Base-by-base conservation (phyloP, 2,797 vertebrate genomes). In the Scolopax rusticola region DNA sequence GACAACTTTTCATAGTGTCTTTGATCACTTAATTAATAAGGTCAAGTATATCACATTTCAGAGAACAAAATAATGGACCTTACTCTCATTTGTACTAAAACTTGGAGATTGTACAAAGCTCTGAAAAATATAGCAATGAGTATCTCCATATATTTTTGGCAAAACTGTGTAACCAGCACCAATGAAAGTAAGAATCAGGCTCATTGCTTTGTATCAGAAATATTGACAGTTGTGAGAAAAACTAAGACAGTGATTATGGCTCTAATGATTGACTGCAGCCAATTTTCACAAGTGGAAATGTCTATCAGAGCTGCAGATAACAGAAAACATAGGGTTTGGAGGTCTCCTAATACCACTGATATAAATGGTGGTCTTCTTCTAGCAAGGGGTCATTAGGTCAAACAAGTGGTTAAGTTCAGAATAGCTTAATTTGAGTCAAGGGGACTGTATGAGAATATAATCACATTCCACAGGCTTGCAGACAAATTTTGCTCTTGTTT, bases 301-400 rank as follows among this genome's bases (percentile, higher is more conserved):
- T n/a, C 45, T 83, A 36, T 19, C 28, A 84, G 45, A 76, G 23
- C 17, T 78, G 24, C 41, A 88, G 48, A 57, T 17, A 87, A 68
- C 38, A 54, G 11, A 71, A 86, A 94, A 89, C 33, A 20, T 16
- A 28, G 28, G 6, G 3, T 38, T 77, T 69, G 56, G 41, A 38
- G 19, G 12, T 43, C 40, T 65, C 14, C 54, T 60, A 4, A 43
- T 83, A 38, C 18, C 28, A 43, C 40, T 59, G 32, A 28, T 56
- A 28, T 47, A 94, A 91, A 96, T 69, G 65, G 38, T 67, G 85
- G 51, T 60, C 60, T 54, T 91, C 76, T 56, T 89, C 75, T 59
- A 69, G 32, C 45, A 71, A 84, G 33, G 82, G 43, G 33, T 83
- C 41, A 63, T 89, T 54, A 84, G 81, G 78, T 71, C 60, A 75